These are phyloP conservation scores for Pelosia muscerda DNA, from an alignment of 2,888 invertebrate genomes.

Conservation along the genomic window DNA sequence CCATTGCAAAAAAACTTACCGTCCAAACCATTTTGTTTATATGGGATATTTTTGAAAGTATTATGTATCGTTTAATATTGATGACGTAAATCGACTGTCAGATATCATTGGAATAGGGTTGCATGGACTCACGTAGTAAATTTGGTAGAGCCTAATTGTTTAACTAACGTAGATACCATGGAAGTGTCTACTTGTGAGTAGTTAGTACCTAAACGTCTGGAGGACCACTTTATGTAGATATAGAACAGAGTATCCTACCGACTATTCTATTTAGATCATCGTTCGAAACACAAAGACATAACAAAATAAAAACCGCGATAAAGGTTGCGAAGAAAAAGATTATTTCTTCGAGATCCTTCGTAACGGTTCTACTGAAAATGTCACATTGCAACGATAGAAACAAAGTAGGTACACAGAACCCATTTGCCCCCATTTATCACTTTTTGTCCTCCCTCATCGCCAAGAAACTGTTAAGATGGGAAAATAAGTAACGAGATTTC, in stretches of 20 bases:
- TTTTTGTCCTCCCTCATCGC: constrained; percentile 22
- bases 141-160: neutral
- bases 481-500: constrained; percentile 38
- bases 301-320: neutral
- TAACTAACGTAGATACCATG: too few species aligned
- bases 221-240: too few species aligned
- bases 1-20: neutral
- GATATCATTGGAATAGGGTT: neutral
- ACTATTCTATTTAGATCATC: neutral
- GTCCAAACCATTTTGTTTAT: neutral
- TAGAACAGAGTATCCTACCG: neutral
- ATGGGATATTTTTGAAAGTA: neutral
- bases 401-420: constrained; percentile 14
- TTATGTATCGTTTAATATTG: neutral
- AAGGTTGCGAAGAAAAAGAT: neutral
- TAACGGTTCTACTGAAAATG: constrained; percentile 6
- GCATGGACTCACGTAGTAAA: neutral
- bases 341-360: constrained; percentile 4
- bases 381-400: constrained; percentile 6
- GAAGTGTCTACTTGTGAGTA: too few species aligned
- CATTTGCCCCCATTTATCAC: constrained; percentile 16
- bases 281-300: neutral
- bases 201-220: too few species aligned
- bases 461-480: constrained; percentile 37
- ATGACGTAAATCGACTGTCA: neutral